Conservation (phyloP, 2,113 vertebrate species). For the Chaenocephalus aceratus region DNA sequence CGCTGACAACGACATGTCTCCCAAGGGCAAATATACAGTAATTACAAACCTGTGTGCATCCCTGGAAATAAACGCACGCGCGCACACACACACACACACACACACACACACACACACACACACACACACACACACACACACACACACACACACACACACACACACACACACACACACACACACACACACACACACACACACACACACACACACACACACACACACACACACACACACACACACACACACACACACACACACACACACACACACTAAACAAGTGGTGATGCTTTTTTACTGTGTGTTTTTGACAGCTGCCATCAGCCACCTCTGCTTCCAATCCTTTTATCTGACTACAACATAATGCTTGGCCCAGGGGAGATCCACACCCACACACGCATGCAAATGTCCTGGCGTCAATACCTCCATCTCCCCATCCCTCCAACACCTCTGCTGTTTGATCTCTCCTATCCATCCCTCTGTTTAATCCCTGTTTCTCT, state of each 20-base stretch:
- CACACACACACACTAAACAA: neutral
- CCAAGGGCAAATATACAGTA: slow-evolving; percentile 35
- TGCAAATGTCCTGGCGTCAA: slow-evolving; percentile 41
- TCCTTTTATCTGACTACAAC: slow-evolving; percentile 60
- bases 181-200: no score
- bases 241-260: no score
- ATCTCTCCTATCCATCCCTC: slow-evolving; percentile 44
- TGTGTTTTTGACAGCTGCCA: slow-evolving; percentile 39
- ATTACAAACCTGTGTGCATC: slow-evolving; percentile 40
- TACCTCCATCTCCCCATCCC: slow-evolving; percentile 41
- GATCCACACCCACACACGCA: slow-evolving; percentile 26
- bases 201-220: no score
- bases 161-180: no score
- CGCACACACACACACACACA: no score
- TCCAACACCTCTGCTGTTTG: slow-evolving; percentile 54
- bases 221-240: no score
- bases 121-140: no score
- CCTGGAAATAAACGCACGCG: neutral
- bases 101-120: no score
- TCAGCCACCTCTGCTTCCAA: slow-evolving; percentile 35
- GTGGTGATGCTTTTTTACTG: neutral
- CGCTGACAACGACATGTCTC: slow-evolving; percentile 37
- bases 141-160: no score
- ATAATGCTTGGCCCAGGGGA: slow-evolving; percentile 50
- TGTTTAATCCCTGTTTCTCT: slow-evolving; percentile 66